A percentile compares a stretch with the other conserved stretches of the same genome.
Evolutionary conservation across 2,113 vertebrate species (phyloP).

Genomic region (Psittacus erithacus): DNA sequence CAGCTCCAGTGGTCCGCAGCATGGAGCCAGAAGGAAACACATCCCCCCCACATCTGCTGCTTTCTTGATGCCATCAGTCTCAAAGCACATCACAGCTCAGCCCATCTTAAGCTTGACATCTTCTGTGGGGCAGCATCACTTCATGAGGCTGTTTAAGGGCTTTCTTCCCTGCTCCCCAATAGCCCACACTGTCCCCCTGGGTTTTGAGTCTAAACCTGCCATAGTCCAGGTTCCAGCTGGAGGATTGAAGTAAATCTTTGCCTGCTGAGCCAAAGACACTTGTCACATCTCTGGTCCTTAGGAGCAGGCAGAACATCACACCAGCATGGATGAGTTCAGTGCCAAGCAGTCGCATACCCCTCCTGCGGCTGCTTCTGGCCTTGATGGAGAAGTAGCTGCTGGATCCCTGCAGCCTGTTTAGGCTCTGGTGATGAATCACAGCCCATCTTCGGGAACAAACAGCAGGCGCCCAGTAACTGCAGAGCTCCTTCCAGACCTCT

Average conservation of each 20-base stretch:
- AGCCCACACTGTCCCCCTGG: too few species aligned
- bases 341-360: neutral
- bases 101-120: neutral
- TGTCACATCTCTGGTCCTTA: neutral
- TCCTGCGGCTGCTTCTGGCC: neutral
- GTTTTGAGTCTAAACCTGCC: neutral
- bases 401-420: neutral
- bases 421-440: neutral
- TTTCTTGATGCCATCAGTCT: neutral
- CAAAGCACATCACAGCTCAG: neutral
- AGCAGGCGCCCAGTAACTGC: neutral
- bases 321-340: neutral
- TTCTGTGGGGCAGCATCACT: neutral
- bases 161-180: neutral
- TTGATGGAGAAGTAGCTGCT: neutral
- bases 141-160: neutral
- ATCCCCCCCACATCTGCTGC: accelerated
- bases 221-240: neutral
- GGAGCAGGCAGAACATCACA: neutral
- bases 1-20: accelerated
- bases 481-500: neutral
- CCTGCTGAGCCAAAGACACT: neutral
- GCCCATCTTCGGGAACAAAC: neutral
- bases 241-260: accelerated
- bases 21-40: neutral